phyloP scores from a whole-genome alignment of 2,888 invertebrate genomes.

The Timema cristinae region DNA sequence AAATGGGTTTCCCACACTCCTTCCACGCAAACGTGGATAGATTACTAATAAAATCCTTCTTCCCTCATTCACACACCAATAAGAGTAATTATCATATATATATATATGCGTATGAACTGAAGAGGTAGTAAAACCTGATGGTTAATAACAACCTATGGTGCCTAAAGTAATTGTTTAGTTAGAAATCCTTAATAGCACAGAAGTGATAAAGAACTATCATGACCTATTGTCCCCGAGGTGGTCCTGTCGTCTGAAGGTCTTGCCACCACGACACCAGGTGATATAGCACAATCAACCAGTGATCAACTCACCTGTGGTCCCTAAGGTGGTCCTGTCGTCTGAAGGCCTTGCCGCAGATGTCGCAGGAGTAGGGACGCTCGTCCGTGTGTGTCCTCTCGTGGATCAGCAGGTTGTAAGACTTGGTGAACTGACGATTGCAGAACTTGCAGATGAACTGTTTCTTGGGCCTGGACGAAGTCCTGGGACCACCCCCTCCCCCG shows the following conservation, averaged over 20 bases:
- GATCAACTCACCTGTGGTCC: constrained; percentile 69
- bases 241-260: constrained; percentile 92
- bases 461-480: constrained; percentile 56
- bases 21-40: too few species aligned
- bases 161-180: too few species aligned
- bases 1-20: too few species aligned
- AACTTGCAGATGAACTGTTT: constrained; percentile 95
- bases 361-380: constrained; percentile 93
- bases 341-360: constrained; percentile 94
- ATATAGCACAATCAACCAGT: too few species aligned
- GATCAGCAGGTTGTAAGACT: constrained; percentile 95
- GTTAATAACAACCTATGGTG: too few species aligned
- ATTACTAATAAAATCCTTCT: too few species aligned
- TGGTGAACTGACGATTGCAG: constrained; percentile 95
- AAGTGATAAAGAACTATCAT: too few species aligned
- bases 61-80: too few species aligned
- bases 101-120: too few species aligned
- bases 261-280: constrained; percentile 55
- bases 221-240: constrained; percentile 47
- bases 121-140: too few species aligned
- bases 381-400: constrained; percentile 97
- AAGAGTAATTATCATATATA: too few species aligned
- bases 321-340: constrained; percentile 90
- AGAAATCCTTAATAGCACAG: too few species aligned
- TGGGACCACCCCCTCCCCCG: constrained; percentile 42